Percentiles rank a stretch among this genome's conserved stretches.
Conservation (phyloP, 2,113 vertebrate genomes). For the Himantopus leucocephalus region DNA sequence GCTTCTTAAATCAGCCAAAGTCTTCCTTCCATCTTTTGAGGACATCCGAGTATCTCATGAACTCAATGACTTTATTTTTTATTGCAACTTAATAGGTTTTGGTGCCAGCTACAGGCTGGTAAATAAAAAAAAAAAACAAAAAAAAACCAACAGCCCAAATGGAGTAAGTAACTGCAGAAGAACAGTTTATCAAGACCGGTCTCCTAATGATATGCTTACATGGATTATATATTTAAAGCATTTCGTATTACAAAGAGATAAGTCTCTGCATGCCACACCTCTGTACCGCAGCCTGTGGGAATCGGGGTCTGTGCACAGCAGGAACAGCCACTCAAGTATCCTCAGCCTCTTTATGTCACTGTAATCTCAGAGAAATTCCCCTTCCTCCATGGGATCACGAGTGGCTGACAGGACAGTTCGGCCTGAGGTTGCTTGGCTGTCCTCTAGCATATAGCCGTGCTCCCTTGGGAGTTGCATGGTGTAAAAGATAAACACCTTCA, state of each 20-base stretch:
- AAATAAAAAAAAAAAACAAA: neutral
- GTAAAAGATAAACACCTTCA: neutral
- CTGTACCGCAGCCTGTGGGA: neutral
- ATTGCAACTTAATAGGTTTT: neutral
- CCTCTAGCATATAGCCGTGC: neutral
- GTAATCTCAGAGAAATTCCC: neutral
- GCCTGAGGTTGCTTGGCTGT: neutral
- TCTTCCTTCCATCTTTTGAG: neutral
- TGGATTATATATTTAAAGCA: neutral
- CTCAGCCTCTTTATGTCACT: neutral
- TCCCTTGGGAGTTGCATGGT: rapidly evolving
- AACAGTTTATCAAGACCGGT: neutral
- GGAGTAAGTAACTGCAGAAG: neutral
- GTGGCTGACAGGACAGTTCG: neutral
- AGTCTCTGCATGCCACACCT: neutral
- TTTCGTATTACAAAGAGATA: neutral
- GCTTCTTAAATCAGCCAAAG: neutral
- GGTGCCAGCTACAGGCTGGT: neutral
- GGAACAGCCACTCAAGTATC: neutral
- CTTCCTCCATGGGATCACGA: rapidly evolving
- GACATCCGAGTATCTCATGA: neutral
- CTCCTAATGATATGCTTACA: neutral
- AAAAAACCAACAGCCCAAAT: neutral
- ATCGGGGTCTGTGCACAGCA: neutral
- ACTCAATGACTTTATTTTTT: neutral